A percentile compares a stretch with the other conserved stretches of the same genome.
phyloP scores from a whole-genome alignment of 2,797 vertebrate genomes.

The Basileuterus tristriatus region DNA sequence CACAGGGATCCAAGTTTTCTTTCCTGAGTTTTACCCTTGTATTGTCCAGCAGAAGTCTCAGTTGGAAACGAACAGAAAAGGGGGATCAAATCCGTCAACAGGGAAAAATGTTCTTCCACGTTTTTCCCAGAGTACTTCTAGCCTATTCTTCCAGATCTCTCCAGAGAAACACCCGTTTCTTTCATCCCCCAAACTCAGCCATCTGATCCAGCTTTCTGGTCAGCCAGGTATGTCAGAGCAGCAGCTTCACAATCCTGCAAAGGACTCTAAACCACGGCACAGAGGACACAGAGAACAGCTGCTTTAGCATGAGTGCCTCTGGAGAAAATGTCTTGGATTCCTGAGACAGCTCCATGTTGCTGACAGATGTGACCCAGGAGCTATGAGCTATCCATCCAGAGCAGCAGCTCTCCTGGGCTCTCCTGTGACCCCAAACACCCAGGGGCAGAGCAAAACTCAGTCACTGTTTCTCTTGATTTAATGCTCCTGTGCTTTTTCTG shows the following conservation, averaged over 20 bases:
- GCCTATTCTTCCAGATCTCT: not conserved
- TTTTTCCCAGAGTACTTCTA: not conserved
- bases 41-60: not conserved
- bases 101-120: not conserved
- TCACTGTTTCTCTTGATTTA: not conserved
- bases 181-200: not conserved
- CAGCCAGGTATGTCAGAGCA: not conserved
- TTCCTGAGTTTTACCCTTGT: not conserved
- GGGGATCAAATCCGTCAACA: not conserved
- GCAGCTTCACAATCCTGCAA: not conserved
- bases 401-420: not conserved
- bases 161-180: not conserved
- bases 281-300: not conserved
- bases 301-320: not conserved
- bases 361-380: not conserved
- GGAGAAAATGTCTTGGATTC: not conserved
- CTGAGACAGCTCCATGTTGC: not conserved
- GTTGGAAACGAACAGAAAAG: not conserved
- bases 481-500: not conserved
- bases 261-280: not conserved
- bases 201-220: not conserved
- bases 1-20: accelerated
- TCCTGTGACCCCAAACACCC: not conserved
- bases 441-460: not conserved
- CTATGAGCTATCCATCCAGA: not conserved